phyloP scores from a whole-genome alignment of 30 jellyfish, hydroid and myxozoan species.

The Morbakka virulenta region DNA sequence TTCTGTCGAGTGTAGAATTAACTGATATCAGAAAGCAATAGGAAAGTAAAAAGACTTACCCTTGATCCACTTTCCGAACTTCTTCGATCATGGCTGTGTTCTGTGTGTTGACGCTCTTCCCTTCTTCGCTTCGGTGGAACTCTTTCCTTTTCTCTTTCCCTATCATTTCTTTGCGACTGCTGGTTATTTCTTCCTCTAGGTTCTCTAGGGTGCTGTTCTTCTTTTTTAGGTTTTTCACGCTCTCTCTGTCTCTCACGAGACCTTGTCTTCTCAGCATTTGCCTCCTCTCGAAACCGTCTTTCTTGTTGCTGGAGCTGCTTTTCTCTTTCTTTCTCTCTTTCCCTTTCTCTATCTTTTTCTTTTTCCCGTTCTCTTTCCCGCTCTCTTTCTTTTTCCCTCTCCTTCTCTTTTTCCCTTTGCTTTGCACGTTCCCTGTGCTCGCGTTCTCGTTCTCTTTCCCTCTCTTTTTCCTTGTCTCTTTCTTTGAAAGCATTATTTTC shows the following conservation, averaged over 20 bases:
- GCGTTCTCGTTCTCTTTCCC: slow-evolving; percentile 37
- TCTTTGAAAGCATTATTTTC: background rate
- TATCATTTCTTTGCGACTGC: slow-evolving; percentile 11
- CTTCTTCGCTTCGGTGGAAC: slow-evolving; percentile 65
- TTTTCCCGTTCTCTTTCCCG: slow-evolving; percentile 35
- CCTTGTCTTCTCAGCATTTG: background rate
- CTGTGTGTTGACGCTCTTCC: slow-evolving; percentile 46
- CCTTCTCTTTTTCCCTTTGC: slow-evolving; percentile 45
- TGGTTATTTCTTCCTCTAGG: background rate
- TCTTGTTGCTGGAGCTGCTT: background rate
- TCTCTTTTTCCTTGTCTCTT: slow-evolving; percentile 41
- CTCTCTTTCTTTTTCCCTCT: slow-evolving; percentile 31
- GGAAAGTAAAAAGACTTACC: background rate
- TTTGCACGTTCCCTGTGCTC: slow-evolving; percentile 53
- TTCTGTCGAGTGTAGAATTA: no score
- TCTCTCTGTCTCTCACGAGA: background rate
- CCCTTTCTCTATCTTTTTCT: background rate
- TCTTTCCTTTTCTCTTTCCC: slow-evolving; percentile 52
- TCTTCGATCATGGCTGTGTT: background rate
- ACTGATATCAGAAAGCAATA: no score
- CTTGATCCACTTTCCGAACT: background rate
- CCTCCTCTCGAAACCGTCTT: background rate
- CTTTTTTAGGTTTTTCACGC: background rate
- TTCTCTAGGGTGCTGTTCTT: background rate
- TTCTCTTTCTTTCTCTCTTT: background rate